A percentile compares a stretch with the other conserved stretches of the same genome.
Conservation (phyloP, 1,140 invertebrate genomes). For the Gryllus bimaculatus region DNA sequence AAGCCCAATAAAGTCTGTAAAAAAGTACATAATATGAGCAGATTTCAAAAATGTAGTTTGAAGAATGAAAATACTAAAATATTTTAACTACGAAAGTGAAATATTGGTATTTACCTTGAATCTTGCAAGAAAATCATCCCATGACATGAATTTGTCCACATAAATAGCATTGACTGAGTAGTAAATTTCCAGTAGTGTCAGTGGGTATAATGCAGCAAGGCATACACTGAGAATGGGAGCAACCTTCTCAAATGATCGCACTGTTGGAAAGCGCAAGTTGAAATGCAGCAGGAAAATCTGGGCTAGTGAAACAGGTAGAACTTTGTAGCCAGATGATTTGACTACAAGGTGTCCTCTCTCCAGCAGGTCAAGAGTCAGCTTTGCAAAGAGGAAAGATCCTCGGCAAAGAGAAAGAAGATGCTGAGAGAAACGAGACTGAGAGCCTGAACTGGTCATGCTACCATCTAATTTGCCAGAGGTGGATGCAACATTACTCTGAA, state of each 20-base stretch:
- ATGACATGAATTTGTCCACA: slow-evolving; percentile 65
- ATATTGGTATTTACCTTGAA: slow-evolving; percentile 49
- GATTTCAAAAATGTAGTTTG: neutral
- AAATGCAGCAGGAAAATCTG: slow-evolving; percentile 92
- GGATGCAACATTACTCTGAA: slow-evolving; percentile 73
- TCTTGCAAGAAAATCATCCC: slow-evolving; percentile 79
- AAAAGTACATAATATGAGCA: neutral
- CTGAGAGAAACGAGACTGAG: slow-evolving; percentile 61
- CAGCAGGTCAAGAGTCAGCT: slow-evolving; percentile 86
- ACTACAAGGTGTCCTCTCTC: slow-evolving; percentile 86
- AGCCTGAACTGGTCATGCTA: slow-evolving; percentile 9
- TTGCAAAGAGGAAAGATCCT: slow-evolving; percentile 86
- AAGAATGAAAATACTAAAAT: neutral
- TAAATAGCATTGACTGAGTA: slow-evolving; percentile 84
- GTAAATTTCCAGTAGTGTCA: slow-evolving; percentile 84
- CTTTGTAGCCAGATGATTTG: slow-evolving; percentile 85
- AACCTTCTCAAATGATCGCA: slow-evolving; percentile 81
- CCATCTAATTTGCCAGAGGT: slow-evolving; percentile 55
- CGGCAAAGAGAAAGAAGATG: slow-evolving; percentile 73
- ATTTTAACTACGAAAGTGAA: neutral
- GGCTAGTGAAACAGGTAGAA: slow-evolving; percentile 78
- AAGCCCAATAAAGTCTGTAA: slow-evolving; percentile 64
- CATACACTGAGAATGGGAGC: slow-evolving; percentile 79
- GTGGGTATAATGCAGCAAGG: slow-evolving; percentile 79
- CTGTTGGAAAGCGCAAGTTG: slow-evolving; percentile 84